Base-by-base conservation (phyloP, 2,113 vertebrate genomes). In the Bucco capensis region DNA sequence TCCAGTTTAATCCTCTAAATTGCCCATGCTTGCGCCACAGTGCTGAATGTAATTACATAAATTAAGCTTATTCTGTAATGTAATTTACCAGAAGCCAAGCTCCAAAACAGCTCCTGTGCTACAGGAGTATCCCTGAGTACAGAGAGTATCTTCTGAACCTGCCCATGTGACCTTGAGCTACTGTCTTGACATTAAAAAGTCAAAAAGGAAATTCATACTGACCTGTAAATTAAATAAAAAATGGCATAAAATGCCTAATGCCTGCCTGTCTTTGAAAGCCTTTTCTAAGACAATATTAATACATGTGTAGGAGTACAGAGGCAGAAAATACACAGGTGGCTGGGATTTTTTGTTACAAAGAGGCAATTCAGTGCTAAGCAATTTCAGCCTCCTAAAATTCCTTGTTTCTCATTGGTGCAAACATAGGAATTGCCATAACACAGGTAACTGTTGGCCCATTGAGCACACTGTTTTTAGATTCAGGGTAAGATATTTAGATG, bases 1-100 rank as follows among this genome's bases (percentile, higher is more conserved):
- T 81, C 62, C 49, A 89, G 35, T 92, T 95, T 94, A 95, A 95
- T 95, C 44, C 44, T 77, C 61, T 91, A 92, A 95, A 92, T 91
- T 88, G 72, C 51, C 91, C 1, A 0, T 88, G 51, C 44, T 94
- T 89, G 83, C 10, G 44, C 65, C 47, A 53, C 61, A 64, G 27
- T 69, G 44, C 61, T 61, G 88, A 84, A 81, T 22, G 65, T 64
- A 88, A 94, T 95, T 60, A 93, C 70, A 89, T 64, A 88, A 91
- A 94, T 81, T 56, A 78, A 89, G 23, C 16, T 89, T 49, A 71
- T 75, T 77, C 44, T 78, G 35, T 91, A 78, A 91, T 10, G 28
- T 14, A 74, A 95, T 94, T 95, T 74, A 53, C 25, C 10, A 33
- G 18, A 91, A 93, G 23, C 35, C 42, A 77, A 60, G 44, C 64